Evolutionary conservation across 2,113 vertebrate genomes (phyloP), one percentile per base, ranked within the genome.

Genomic region (Malurus melanocephalus): DNA sequence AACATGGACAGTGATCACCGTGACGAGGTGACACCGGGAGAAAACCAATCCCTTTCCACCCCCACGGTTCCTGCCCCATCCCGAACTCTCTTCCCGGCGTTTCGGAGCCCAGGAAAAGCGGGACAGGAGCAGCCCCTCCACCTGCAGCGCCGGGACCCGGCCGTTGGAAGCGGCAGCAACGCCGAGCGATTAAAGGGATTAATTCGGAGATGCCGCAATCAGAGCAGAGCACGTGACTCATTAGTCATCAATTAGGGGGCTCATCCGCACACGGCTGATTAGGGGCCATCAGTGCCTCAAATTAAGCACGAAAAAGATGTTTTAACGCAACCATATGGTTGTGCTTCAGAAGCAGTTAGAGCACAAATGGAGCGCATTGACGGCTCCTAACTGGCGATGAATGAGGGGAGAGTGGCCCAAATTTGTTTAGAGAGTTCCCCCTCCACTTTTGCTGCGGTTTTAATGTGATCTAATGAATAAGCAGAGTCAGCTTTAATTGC

Each of bases 251-350:
- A 77, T 95, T 97, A 90, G 27, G 35, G 92, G 94, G 83, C 91
- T 96, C 93, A 95, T 96, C 96, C 95, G 52, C 94, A 59, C 94
- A 27, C 11, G 24, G 91, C 93, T 96, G 94, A 97, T 96, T 93
- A 96, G 84, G 93, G 97, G 45, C 77, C 97, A 94, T 96, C 97
- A 95, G 97, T 96, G 95, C 95, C 94, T 94, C 96, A 96, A 97
- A 97, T 97, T 96, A 97, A 95, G 93, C 95, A 96, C 80, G 62
- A 93, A 95, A 97, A 88, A 80, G 95, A 93, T 89, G 95, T 95
- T 96, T 94, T 94, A 93, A 94, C 73, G 87, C 92, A 83, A 96
- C 86, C 97, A 96, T 96, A 96, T 96, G 97, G 96, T 88, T 92
- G 84, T 64, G 88, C 96, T 97, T 97, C 95, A 95, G 90, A 94